Evolutionary conservation across 2,113 vertebrate genomes (phyloP).

Genomic region (Pygoscelis antarcticus): DNA sequence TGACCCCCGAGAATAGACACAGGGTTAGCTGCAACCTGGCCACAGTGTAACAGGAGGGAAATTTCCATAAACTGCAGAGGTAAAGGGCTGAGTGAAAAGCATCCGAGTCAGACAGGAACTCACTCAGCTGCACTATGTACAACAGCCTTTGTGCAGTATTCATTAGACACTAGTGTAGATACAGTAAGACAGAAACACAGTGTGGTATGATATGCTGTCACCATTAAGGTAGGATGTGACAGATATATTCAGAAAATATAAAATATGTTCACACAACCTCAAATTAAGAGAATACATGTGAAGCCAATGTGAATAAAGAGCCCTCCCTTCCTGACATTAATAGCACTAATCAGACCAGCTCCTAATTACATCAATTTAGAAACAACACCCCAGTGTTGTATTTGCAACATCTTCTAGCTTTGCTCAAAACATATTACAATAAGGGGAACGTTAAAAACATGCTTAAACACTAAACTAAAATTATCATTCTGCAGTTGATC

Average conservation of each 20-base stretch:
- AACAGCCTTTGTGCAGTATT: slow-evolving; percentile 38
- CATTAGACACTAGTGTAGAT: not conserved
- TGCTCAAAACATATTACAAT: not conserved
- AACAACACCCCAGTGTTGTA: not conserved
- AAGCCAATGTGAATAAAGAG: not conserved
- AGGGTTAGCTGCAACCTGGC: not conserved
- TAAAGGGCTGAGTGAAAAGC: not conserved
- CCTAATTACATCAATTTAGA: not conserved
- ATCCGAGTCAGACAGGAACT: not conserved
- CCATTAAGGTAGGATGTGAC: slow-evolving; percentile 26
- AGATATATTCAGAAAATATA: slow-evolving; percentile 5
- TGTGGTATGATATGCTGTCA: slow-evolving; percentile 33
- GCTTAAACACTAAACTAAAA: not conserved
- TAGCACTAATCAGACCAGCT: slow-evolving; percentile 7
- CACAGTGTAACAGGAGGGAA: not conserved
- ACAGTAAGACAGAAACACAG: slow-evolving; percentile 25
- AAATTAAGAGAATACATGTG: not conserved
- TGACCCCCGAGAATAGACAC: not conserved
- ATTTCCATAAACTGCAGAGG: not conserved
- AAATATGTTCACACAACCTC: slow-evolving; percentile 14
- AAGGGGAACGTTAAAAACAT: not conserved
- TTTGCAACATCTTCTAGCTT: not conserved
- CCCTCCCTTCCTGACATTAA: not conserved
- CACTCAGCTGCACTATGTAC: not conserved
- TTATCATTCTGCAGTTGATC: not conserved